Evolutionary conservation across 2,888 invertebrate species (phyloP), one percentile per base, ranked within the genome.

Genomic region (Flabesymbios commensalis): DNA sequence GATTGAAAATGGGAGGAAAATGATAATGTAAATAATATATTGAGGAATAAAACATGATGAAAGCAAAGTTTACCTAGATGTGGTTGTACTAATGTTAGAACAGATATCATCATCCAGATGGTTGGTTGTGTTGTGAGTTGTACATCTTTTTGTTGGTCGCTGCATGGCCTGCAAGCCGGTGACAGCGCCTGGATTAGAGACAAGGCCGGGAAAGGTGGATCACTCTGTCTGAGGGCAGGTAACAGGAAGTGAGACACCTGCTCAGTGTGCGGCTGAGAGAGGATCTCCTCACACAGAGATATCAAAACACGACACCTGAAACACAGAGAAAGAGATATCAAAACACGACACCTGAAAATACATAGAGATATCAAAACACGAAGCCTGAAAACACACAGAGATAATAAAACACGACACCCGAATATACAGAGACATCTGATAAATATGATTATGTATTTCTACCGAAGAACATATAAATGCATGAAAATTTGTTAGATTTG

Each of bases 111-210:
- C 24, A 45, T 14, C 45, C 45, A 45, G 10, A 91, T 85, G 52
- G 89, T 87, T 78, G 89, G 89, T 51, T 91, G 84, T 57, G 91
- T 80, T 86, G 88, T 88, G 2, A 88, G 86, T 31, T 88, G 87
- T 59, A 87, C 86, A 10, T 85, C 85, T 17, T 17, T 36, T 5
- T 3, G 29, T 3, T 26, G 45, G 24, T 36, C 1, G 39, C 26
- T 29, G 32, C 4, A 7, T 49, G 19, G 22, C n/a, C 7, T 3
- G 14, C 28, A 19, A 24, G n/a, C 14, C 45, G 17, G 26, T n/a
- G 76, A 69, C 51, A 81, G 67, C 10, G 75, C 71, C 48, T 77
- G 75, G 17, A 80, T 71, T 28, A 81, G 73, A 41, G 76, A 74
- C 22, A 75, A 74, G 63, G 80, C 77, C 5, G 81, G 81, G 63